Percentiles rank a stretch among this genome's conserved stretches.
Conservation (phyloP, 2,888 invertebrate genomes). For the Oscheius onirici region DNA sequence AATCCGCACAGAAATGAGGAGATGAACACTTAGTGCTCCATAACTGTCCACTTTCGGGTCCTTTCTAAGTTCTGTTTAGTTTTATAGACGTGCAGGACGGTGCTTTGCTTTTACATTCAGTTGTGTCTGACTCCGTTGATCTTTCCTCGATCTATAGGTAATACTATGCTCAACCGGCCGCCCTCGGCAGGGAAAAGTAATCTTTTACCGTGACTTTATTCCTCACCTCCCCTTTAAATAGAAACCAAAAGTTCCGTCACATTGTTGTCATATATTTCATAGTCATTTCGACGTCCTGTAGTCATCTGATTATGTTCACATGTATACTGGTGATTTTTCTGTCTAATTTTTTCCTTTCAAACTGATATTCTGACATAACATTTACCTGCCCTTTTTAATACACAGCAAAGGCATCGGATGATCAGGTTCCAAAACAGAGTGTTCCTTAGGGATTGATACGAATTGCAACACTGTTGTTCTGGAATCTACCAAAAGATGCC, state of each 20-base stretch:
- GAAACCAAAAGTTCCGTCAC: conserved; percentile 16
- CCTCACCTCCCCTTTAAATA: not conserved
- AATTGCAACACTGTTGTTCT: not conserved
- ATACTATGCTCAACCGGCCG: conserved; percentile 20
- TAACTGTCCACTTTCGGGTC: not conserved
- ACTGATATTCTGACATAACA: not conserved
- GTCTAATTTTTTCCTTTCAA: not conserved
- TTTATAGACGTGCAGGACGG: conserved; percentile 26
- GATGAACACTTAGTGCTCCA: conserved; percentile 17
- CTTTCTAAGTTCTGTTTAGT: conserved; percentile 13
- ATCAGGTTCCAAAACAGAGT: not conserved
- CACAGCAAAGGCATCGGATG: not conserved
- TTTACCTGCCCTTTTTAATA: not conserved
- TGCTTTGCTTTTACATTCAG: conserved; percentile 22
- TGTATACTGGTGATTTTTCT: conserved; percentile 24
- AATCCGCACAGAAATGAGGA: conserved; percentile 33
- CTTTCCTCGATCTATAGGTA: conserved; percentile 27
- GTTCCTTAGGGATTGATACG: no score
- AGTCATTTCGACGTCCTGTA: conserved; percentile 17
- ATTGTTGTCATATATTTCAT: conserved; percentile 26
- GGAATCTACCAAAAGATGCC: no score
- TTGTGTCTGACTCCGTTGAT: conserved; percentile 18
- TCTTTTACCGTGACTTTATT: not conserved
- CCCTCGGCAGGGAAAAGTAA: not conserved
- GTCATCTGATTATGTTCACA: conserved; percentile 26